Evolutionary conservation across 2,797 vertebrate species (phyloP).

Genomic region (Typhlichthys eigenmanni): DNA sequence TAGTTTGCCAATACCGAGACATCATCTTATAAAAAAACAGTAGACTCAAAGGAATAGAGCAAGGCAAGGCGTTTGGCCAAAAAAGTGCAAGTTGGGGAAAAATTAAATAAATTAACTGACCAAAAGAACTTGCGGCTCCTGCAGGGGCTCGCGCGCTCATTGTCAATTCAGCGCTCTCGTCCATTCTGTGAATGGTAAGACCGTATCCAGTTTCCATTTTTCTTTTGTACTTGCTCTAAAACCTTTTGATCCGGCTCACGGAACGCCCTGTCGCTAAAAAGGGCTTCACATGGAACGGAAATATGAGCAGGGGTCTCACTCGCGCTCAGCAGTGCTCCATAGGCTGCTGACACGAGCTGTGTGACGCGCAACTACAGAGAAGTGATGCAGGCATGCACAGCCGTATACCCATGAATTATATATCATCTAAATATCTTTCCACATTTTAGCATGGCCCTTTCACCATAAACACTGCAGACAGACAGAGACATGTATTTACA

Average conservation of each 20-base stretch:
- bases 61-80: conserved; percentile 9
- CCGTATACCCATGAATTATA: neutral
- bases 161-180: conserved; percentile 83
- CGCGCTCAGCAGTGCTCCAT: conserved; percentile 46
- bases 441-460: neutral
- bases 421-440: neutral
- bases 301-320: conserved; percentile 73
- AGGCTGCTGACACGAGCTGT: conserved; percentile 53
- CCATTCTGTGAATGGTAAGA: conserved; percentile 82
- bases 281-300: conserved; percentile 89
- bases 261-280: conserved; percentile 89
- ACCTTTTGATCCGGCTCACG: conserved; percentile 91
- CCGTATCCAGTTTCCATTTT: conserved; percentile 91
- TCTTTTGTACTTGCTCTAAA: conserved; percentile 85
- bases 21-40: neutral
- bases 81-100: conserved; percentile 4
- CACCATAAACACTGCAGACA: no score
- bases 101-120: neutral
- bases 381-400: conserved; percentile 4
- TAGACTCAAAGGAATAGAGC: neutral
- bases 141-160: conserved; percentile 79
- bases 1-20: no score
- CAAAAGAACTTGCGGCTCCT: conserved; percentile 70
- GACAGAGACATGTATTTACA: no score
- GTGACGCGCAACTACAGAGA: conserved; percentile 23